Conservation (phyloP, 2,888 invertebrate species). For the Cantharis flavilabris region DNA sequence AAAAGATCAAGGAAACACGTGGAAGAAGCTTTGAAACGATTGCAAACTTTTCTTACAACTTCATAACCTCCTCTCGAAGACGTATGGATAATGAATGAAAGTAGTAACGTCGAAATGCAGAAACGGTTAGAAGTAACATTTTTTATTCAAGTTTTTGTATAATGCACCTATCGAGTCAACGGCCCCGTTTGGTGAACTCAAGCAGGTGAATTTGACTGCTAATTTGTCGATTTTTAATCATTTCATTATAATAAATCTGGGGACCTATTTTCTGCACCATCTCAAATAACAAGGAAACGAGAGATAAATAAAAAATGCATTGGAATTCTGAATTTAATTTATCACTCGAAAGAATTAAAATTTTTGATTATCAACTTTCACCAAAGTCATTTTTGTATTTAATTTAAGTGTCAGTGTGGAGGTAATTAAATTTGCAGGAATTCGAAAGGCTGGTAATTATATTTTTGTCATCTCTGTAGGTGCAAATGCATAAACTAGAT, state of each 20-base stretch:
- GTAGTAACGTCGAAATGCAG: neutral
- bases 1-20: conserved; percentile 41
- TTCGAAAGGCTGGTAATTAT: neutral
- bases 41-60: conserved; percentile 1
- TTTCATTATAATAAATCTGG: neutral
- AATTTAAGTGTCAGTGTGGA: neutral
- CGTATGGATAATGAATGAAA: neutral
- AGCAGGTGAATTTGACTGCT: conserved; percentile 47
- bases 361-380: neutral
- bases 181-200: conserved; percentile 29
- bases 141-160: neutral
- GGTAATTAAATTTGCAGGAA: neutral
- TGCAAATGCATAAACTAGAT: neutral
- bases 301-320: neutral
- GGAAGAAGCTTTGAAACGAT: neutral
- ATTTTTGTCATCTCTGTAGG: neutral
- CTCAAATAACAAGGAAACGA: neutral
- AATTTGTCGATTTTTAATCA: conserved; percentile 20
- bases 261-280: neutral
- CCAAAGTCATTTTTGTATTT: neutral
- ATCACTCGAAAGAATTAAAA: neutral
- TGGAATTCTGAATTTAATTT: neutral
- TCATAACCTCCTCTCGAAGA: neutral
- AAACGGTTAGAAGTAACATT: neutral
- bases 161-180: conserved; percentile 25